Evolutionary conservation across 2,888 invertebrate genomes (phyloP), one percentile per base, ranked within the genome.

Genomic region (Plebejus melissa): DNA sequence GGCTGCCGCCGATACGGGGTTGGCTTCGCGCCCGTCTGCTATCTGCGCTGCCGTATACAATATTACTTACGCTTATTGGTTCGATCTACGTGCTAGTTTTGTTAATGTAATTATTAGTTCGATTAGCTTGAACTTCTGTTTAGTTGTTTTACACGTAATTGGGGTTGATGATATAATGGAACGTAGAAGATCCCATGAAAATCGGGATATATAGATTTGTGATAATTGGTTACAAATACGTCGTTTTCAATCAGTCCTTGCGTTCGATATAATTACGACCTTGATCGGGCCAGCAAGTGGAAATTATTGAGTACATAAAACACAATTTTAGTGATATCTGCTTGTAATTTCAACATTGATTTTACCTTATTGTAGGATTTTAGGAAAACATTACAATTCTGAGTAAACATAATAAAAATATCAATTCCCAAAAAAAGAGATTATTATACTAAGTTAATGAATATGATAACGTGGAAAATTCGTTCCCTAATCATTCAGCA

Each of bases 1-100:
- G 80, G 77, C 80, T 79, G 76, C 79, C 79, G 74, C 82, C 82
- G 82, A 83, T 83, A 82, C 82, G 75, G 77, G 76, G 78, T 80
- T 83, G 83, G 83, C 83, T 79, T 78, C 58, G 77, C 77, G 80
- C 81, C 81, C 81, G 80, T 76, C 77, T 76, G 76, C 71, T 75
- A 77, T 76, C 77, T 74, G 50, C 75, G 69, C 77, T 77, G 77
- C 74, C 76, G 76, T 75, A 75, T 58, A 75, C 71, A 75, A 75
- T 75, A 75, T 75, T 71, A 75, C 75, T 75, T 75, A 60, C 71
- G 71, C 75, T 75, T 75, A 75, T 75, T 71, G 75, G 71, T 75
- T 75, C 75, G 75, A 75, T 71, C 46, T 69, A 60, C 50, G 72
- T 32, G 54, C 50, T 13, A 54, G 54, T 28, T 50, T 28, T 36